These are phyloP conservation scores for Temnopleurus reevesii DNA, from an alignment of 53 echinoderm and acorn worm species.

Conservation along the genomic window DNA sequence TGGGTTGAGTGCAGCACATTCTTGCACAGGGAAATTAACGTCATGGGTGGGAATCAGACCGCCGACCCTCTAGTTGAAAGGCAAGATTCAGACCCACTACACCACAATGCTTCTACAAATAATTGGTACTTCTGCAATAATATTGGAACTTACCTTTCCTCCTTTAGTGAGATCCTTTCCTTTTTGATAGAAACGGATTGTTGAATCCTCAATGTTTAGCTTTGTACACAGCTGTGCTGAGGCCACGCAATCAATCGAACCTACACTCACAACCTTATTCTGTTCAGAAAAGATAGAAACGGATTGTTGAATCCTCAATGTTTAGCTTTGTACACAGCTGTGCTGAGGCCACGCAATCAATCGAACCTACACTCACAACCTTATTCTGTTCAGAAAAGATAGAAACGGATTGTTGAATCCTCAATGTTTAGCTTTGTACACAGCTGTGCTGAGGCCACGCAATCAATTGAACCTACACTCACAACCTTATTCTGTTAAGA, in stretches of 20 bases:
- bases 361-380: slow-evolving; percentile 81
- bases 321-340: slow-evolving; percentile 81
- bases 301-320: slow-evolving; percentile 87
- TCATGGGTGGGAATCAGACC: too few relatives aligned
- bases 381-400: slow-evolving; percentile 70
- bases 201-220: slow-evolving; percentile 82
- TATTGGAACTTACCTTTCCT: slow-evolving; percentile 50
- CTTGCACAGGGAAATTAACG: too few relatives aligned
- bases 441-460: slow-evolving; percentile 79
- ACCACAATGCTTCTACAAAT: too few relatives aligned
- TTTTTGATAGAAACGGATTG: slow-evolving; percentile 79
- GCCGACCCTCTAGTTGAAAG: too few relatives aligned
- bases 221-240: slow-evolving; percentile 83
- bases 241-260: slow-evolving; percentile 80
- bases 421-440: slow-evolving; percentile 82
- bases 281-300: slow-evolving; percentile 53
- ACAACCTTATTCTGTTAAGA: slow-evolving; percentile 87
- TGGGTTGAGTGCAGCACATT: too few relatives aligned
- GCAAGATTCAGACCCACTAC: too few relatives aligned
- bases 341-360: slow-evolving; percentile 84
- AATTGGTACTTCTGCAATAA: background rate
- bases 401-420: slow-evolving; percentile 80
- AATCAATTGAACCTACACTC: slow-evolving; percentile 82
- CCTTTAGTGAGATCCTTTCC: slow-evolving; percentile 64
- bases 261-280: slow-evolving; percentile 92